Base-by-base conservation (phyloP, 2,888 invertebrate species). In the Drosophila parthenogenetica region DNA sequence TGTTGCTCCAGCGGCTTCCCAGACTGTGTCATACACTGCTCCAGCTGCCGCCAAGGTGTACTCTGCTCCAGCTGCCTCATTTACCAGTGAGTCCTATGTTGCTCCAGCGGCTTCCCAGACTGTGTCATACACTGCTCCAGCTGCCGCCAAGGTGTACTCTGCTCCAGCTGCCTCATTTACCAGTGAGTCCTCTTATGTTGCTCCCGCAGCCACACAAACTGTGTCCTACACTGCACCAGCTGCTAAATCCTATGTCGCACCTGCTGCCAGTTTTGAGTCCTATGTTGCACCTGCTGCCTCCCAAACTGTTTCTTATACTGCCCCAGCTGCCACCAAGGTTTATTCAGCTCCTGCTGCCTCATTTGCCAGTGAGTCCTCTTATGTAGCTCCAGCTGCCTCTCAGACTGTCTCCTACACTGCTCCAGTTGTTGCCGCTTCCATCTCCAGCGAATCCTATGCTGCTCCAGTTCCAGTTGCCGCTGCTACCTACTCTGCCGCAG, bases 381-480 rank as follows among this genome's bases (percentile, higher is more conserved):
- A 48, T 58, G 37, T 69, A 0, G 70, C 76, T 13, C 59, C 67
- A 5, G 66, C 62, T 13, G 76, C 75, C 16, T 49, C 73, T 19
- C 43, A 59, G 37, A 11, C 32, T 60, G 13, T 39, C 0, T 64
- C 70, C 0, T 74, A 69, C 42, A 53, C 46, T 3, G 81, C 65
- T 1, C 60, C 49, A 32, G 57, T 66, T 17, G 50, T 54, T 0
- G 69, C 73, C 1, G 64, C 37, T 16, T 35, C 51, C 17, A 66
- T 60, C 37, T n/a, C 54, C 60, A 53, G 43, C 39, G 37, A 51
- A 14, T 25, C 60, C 16, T 58, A 43, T 25, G 37, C 37, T 5
- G 73, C 77, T 0, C 79, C 77, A 1, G 79, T 77, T 0, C 77
- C 77, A 1, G 79, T 40, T 13, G 71, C 67, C 19, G 71, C 79